Conservation (phyloP, 1,140 invertebrate genomes). For the Brachionus manjavacas region DNA sequence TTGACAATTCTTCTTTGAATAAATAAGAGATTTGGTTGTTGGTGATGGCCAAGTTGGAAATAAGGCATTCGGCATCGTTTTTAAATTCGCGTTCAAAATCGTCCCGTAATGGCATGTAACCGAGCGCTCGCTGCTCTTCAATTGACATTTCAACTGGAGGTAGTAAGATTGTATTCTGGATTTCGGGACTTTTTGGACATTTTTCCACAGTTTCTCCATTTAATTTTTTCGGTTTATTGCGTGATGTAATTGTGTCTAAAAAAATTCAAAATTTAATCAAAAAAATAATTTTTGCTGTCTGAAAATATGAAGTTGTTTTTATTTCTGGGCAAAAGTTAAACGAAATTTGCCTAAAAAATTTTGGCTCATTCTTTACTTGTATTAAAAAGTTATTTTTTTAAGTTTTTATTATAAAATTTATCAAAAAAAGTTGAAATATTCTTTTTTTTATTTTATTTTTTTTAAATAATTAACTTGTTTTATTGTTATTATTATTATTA, state of each 20-base stretch:
- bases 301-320: too few species aligned
- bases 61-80: constrained; percentile 9
- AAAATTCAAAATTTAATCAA: constrained; percentile 1
- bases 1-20: constrained; percentile 15
- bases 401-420: too few species aligned
- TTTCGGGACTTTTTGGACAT: constrained; percentile 67
- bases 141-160: constrained; percentile 71
- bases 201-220: background rate
- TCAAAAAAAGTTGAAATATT: too few species aligned
- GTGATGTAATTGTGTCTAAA: constrained; percentile 48
- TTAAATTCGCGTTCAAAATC: constrained; percentile 76
- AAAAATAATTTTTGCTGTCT: background rate
- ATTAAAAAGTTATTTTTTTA: too few species aligned
- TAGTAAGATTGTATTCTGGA: constrained; percentile 63
- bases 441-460: too few species aligned
- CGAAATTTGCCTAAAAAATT: too few species aligned
- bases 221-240: background rate
- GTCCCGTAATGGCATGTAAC: constrained; percentile 90
- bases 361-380: too few species aligned
- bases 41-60: constrained; percentile 23
- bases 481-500: too few species aligned
- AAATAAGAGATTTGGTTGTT: constrained; percentile 28
- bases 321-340: too few species aligned
- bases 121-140: constrained; percentile 75
- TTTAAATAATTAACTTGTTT: too few species aligned